phyloP scores from a whole-genome alignment of 2,797 vertebrate genomes.

The Rhodeus uyekii region DNA sequence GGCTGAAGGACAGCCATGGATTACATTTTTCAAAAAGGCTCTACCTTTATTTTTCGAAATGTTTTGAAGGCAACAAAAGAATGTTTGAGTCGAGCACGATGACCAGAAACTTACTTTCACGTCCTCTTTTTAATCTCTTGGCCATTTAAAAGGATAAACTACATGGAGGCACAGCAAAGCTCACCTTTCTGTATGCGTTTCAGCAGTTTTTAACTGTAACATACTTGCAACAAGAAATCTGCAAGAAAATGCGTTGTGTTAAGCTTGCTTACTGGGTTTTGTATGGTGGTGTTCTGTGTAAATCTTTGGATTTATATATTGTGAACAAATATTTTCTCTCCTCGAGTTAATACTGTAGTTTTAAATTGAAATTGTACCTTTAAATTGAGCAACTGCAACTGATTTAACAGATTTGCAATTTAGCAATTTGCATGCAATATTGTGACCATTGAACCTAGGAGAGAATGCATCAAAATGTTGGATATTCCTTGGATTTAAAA shows the following conservation, averaged over 20 bases:
- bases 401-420: background rate
- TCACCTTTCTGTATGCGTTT: background rate
- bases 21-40: conserved; percentile 29
- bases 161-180: too few species aligned
- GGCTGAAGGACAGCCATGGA: background rate
- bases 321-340: background rate
- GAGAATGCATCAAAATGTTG: background rate
- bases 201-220: background rate
- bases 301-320: background rate
- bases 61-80: conserved; percentile 10
- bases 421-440: too few species aligned
- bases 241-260: background rate
- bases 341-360: background rate
- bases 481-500: background rate
- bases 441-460: background rate
- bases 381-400: background rate
- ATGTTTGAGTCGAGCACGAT: background rate
- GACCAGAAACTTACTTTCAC: background rate
- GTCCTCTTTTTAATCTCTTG: background rate
- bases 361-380: background rate
- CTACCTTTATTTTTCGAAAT: conserved; percentile 1
- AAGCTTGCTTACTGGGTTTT: background rate
- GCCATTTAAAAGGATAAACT: background rate
- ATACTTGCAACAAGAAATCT: background rate
- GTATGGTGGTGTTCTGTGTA: background rate